Base-by-base conservation (phyloP, 2,888 invertebrate species). In the Aphidoletes aphidimyza region DNA sequence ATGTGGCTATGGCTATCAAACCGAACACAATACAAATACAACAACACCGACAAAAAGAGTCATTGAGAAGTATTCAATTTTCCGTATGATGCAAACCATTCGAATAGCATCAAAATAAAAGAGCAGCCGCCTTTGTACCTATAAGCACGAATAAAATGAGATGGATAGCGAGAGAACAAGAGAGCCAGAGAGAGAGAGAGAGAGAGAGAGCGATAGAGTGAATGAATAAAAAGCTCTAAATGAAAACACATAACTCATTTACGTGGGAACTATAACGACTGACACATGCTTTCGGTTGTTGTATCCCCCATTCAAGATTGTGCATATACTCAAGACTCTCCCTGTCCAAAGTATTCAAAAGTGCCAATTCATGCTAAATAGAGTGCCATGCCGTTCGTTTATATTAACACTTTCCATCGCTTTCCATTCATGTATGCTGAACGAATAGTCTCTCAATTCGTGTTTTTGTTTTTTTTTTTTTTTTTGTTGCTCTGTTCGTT, bases 351-450 rank as follows among this genome's bases (percentile, higher is more conserved):
- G 54, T 54, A 14, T 22, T 22, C 2, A 54, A 54, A 54, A n/a
- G 54, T 54, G 54, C 14, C 54, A 54, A 54, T 54, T 54, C 54
- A 54, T 54, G 54, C 54, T 22, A 54, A 39, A 54, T 54, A 54
- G 22, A 54, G 54, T 22, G 54, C 22, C 22, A n/a, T 5, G 22
- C 9, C 22, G 22, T 54, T n/a, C 54, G n/a, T 22, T 54, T 54
- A n/a, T 54, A 54, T 54, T 54, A n/a, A 9, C 22, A 54, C n/a
- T 54, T 22, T 54, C 17, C 54, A 54, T n/a, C 9, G 54, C 22
- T 3, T 22, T 54, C 3, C 54, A 14, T 3, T 54, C 19, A 2
- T n/a, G n/a, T n/a, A n/a, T n/a, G n/a, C n/a, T 42, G 42, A 42
- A 42, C 6, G 42, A 42, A 42, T n/a, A n/a, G n/a, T n/a, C n/a